Evolutionary conservation across 2,113 vertebrate species (phyloP), one percentile per base, ranked within the genome.

Genomic region (Phocoena phocoena): DNA sequence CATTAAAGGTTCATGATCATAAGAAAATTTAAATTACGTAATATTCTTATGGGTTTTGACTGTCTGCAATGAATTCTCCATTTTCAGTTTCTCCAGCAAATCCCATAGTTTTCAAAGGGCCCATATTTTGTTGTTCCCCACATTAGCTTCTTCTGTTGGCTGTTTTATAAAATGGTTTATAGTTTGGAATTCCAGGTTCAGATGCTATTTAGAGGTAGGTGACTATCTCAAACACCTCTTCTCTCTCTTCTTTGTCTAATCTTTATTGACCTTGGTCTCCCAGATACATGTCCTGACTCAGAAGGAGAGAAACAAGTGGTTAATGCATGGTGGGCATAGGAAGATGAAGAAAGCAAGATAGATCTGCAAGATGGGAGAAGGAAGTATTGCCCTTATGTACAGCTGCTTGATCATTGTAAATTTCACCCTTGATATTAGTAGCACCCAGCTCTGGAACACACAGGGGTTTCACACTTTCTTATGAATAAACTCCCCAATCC

Each of bases 11-110:
- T 58, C 21, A 20, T 0, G 17, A 65, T 71, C 23, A 89, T 71
- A 89, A 74, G 41, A 91, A 92, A 88, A 60, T 68, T 90, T 87
- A 63, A 88, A 50, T 76, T 68, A 83, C 58, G 81, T 7, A 82
- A 14, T 50, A 44, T 44, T 65, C n/a, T 74, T 77, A 4, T 77
- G 55, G 44, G 10, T 68, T 65, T 82, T 67, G 53, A 82, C 31
- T 50, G 41, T 83, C 25, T 82, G 65, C 20, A 83, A 41, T 74
- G 79, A 80, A 1, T 38, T 91, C 21, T 79, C 67, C 25, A 79
- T 92, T 86, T 87, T 38, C 47, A 79, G 11, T 74, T 86, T 76
- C 28, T 81, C 67, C 4, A 62, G 33, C 2, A 89, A 71, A 93
- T 65, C 36, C 53, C 13, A 36, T 8, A 12, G 60, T 68, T n/a